These are phyloP conservation scores for Sebastes baramenuke DNA, from an alignment of 2,797 vertebrate genomes.

Conservation along the genomic window DNA sequence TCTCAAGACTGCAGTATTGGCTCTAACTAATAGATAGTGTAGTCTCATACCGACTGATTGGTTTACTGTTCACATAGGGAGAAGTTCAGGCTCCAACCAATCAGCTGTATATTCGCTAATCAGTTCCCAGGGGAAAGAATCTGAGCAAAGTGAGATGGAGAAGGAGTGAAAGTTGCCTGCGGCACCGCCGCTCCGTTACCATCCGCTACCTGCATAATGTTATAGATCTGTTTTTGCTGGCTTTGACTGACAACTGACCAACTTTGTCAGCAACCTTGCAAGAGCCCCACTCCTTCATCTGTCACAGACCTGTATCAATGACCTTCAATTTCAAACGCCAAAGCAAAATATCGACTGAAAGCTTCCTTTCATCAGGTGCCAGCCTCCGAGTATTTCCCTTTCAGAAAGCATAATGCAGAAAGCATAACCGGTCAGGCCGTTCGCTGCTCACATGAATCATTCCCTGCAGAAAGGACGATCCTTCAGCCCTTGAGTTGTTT, in stretches of 20 bases:
- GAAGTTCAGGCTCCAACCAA: slow-evolving; percentile 36
- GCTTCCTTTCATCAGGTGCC: slow-evolving; percentile 62
- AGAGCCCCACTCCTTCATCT: slow-evolving; percentile 28
- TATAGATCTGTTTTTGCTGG: slow-evolving; percentile 61
- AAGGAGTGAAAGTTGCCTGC: slow-evolving; percentile 37
- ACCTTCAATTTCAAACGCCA: slow-evolving; percentile 46
- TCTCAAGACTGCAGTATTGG: neutral
- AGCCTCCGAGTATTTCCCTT: slow-evolving; percentile 39
- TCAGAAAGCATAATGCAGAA: slow-evolving; percentile 64
- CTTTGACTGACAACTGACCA: slow-evolving; percentile 62
- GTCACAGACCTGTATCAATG: slow-evolving; percentile 36
- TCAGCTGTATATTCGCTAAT: slow-evolving; percentile 49
- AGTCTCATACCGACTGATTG: slow-evolving; percentile 25
- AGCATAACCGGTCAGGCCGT: slow-evolving; percentile 59
- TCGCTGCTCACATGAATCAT: slow-evolving; percentile 60
- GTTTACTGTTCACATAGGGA: slow-evolving; percentile 33
- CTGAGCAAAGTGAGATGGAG: slow-evolving; percentile 40
- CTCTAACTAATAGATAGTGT: slow-evolving; percentile 5
- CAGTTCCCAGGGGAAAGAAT: slow-evolving; percentile 48
- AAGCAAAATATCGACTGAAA: slow-evolving; percentile 49
- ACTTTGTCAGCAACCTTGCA: slow-evolving; percentile 50
- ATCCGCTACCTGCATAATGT: slow-evolving; percentile 40
- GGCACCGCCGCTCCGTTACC: slow-evolving; percentile 1
- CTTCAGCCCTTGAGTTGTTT: slow-evolving; percentile 71
- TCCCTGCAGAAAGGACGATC: slow-evolving; percentile 51